Base-by-base conservation (phyloP, 1,140 invertebrate species). In the Micrasema minimum region DNA sequence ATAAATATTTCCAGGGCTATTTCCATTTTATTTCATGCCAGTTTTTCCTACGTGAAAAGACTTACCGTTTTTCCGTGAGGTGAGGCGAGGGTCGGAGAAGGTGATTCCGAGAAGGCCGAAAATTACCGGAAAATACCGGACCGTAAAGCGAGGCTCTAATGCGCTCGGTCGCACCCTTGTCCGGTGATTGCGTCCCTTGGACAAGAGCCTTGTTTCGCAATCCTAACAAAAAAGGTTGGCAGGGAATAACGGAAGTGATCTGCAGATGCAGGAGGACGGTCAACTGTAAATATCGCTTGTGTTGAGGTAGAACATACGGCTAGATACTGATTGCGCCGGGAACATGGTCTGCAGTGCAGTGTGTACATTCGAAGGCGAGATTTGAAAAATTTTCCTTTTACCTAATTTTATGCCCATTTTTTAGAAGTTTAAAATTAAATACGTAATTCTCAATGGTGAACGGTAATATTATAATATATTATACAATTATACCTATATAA, bases 1-100 rank as follows among this genome's bases (percentile, higher is more conserved):
- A 69, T 74, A 74, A 74, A 74, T 73, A 73, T 73, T 66, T 73
- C 26, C 31, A 31, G 38, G 45, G 59, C 66, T 45, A 65, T 68
- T 70, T 74, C 66, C 59, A 70, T 74, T 66, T 74, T 74, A 53
- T 66, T 69, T 68, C 45, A 35, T 31, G 55, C 57, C 67, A 43
- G 31, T 61, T 69, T 66, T 68, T 59, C 66, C 45, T 69, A 69
- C 57, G 67, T 62, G 67, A 50, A 69, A 69, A 59, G 67, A 69
- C 67, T 50, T 67, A 67, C 59, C 7, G 59, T n/a, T 23, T 18
- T 7, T 2, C 14, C 55, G 0, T 37, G 64, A 14, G 64, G 22
- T 7, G n/a, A 16, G 65, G 50, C 23, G 43, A 48, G 16, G 23
- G 62, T n/a, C 59, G 41, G 43, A 10, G 23, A 11, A 46, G 64